These are phyloP conservation scores for Tragelaphus scriptus DNA, from an alignment of 2,113 vertebrate species.

Conservation along the genomic window DNA sequence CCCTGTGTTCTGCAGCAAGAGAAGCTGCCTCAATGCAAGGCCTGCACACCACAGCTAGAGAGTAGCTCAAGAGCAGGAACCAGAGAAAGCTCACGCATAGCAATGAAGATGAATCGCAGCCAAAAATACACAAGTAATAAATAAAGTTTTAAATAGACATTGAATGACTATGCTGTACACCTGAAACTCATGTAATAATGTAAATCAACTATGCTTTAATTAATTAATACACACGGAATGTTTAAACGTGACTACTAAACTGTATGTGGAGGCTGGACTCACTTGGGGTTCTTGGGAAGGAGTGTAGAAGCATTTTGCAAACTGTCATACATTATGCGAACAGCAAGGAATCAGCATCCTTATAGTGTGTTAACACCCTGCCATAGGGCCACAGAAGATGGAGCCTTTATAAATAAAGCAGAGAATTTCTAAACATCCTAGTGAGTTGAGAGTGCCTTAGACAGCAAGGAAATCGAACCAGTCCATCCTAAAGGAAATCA, in stretches of 20 bases:
- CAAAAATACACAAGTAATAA: background rate
- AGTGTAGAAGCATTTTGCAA: background rate
- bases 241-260: background rate
- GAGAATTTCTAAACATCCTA: background rate
- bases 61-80: background rate
- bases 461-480: background rate
- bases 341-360: background rate
- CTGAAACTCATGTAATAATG: background rate
- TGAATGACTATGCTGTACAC: background rate
- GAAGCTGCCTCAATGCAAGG: background rate
- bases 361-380: background rate
- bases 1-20: background rate
- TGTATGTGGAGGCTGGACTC: background rate
- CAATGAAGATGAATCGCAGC: background rate
- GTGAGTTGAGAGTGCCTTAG: background rate
- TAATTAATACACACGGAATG: background rate
- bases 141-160: background rate
- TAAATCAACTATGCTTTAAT: background rate
- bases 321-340: background rate
- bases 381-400: background rate
- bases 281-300: background rate
- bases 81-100: background rate
- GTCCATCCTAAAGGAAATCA: background rate
- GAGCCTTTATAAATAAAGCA: background rate
- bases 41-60: fast-evolving